Evolutionary conservation across 2,797 vertebrate species (phyloP).

Genomic region (Cichlasoma orientale): DNA sequence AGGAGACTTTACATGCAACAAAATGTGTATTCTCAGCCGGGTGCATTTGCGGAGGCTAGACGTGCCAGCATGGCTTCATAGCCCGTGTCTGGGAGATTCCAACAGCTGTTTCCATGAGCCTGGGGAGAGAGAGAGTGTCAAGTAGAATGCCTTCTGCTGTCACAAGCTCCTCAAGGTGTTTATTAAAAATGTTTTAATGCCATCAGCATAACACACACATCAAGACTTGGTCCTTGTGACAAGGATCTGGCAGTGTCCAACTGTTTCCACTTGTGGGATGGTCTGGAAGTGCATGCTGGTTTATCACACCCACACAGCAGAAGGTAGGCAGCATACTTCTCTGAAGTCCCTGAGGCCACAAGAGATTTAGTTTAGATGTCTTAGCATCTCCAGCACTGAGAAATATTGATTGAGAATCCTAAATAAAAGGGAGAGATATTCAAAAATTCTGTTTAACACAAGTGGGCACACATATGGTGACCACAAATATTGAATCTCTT

Average conservation of each 20-base stretch:
- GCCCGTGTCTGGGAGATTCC: slow-evolving; percentile 70
- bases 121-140: slow-evolving; percentile 67
- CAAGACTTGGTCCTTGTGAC: slow-evolving; percentile 61
- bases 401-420: slow-evolving; percentile 62
- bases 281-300: slow-evolving; percentile 41
- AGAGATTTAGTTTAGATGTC: slow-evolving; percentile 58
- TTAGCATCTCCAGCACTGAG: slow-evolving; percentile 29
- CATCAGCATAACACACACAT: slow-evolving; percentile 60
- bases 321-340: slow-evolving; percentile 60
- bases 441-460: slow-evolving; percentile 57
- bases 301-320: slow-evolving; percentile 54
- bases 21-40: slow-evolving; percentile 74
- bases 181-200: slow-evolving; percentile 78
- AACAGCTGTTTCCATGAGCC: slow-evolving; percentile 77
- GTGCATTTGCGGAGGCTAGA: slow-evolving; percentile 65
- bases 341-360: slow-evolving; percentile 39
- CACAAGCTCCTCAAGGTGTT: slow-evolving; percentile 79
- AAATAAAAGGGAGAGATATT: slow-evolving; percentile 53
- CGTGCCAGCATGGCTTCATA: slow-evolving; percentile 65
- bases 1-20: slow-evolving; percentile 73
- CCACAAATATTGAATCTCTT: slow-evolving; percentile 22
- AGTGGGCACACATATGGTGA: slow-evolving; percentile 34
- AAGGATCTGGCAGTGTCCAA: slow-evolving; percentile 65
- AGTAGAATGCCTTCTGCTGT: slow-evolving; percentile 77
- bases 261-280: slow-evolving; percentile 65